These are phyloP conservation scores for Trichogramma evanescens DNA, from an alignment of 2,888 invertebrate species.

Conservation along the genomic window DNA sequence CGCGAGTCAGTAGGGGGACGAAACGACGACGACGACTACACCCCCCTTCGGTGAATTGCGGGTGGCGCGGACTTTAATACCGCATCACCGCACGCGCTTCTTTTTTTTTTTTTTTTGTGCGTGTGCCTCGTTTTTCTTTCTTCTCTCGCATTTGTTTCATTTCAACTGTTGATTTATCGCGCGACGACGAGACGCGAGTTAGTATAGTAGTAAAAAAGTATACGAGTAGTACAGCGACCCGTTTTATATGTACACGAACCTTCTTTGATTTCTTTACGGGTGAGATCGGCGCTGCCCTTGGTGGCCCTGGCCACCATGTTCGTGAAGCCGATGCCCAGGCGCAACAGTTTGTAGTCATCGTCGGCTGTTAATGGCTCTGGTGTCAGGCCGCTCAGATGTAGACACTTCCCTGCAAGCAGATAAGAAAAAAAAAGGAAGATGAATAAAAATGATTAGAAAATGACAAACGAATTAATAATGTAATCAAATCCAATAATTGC, in stretches of 20 bases:
- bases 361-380: conserved; percentile 93
- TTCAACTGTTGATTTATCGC: too few species aligned
- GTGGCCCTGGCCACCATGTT: conserved; percentile 96
- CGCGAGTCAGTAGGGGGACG: too few species aligned
- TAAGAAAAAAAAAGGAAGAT: neutral
- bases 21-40: too few species aligned
- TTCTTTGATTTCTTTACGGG: conserved; percentile 88
- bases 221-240: neutral
- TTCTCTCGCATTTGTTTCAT: too few species aligned
- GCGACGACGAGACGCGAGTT: too few species aligned
- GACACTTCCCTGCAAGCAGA: conserved; percentile 70
- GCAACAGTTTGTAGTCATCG: conserved; percentile 87
- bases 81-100: too few species aligned
- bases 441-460: neutral
- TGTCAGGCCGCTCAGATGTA: conserved; percentile 88
- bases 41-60: too few species aligned
- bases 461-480: neutral
- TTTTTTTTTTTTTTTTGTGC: too few species aligned
- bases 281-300: conserved; percentile 91
- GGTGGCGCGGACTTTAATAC: too few species aligned
- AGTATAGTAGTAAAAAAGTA: neutral
- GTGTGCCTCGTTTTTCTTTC: too few species aligned
- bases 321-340: conserved; percentile 95
- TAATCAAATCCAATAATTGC: too few species aligned
- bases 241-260: conserved; percentile 46